phyloP scores from a whole-genome alignment of 2,113 vertebrate genomes.

The Albula glossodonta region DNA sequence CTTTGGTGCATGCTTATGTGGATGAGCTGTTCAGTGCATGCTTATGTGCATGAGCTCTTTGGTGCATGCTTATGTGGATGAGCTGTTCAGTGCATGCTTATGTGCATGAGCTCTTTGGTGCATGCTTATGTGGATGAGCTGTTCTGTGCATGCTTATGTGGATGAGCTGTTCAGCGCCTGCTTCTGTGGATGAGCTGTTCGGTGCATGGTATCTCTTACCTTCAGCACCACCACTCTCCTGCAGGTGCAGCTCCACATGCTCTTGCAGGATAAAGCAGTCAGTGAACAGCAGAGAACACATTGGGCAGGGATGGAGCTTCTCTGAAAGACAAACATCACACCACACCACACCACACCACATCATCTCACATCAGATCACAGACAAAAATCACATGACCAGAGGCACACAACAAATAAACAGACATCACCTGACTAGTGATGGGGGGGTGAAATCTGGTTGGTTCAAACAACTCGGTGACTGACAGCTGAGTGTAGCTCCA shows the following conservation, averaged over 20 bases:
- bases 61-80: background rate
- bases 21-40: no score
- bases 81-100: background rate
- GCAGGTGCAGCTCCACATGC: conserved; percentile 70
- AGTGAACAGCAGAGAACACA: conserved; percentile 78
- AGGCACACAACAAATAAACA: background rate
- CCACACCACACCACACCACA: background rate
- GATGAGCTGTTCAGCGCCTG: background rate
- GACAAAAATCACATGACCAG: background rate
- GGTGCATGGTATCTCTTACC: conserved; percentile 38
- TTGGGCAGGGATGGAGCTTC: conserved; percentile 76
- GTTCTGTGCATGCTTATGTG: background rate
- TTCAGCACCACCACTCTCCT: conserved; percentile 39
- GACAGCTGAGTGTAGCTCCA: no score
- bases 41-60: background rate
- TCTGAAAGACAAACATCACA: conserved; percentile 52
- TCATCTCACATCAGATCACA: background rate
- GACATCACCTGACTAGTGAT: background rate
- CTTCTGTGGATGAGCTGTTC: background rate
- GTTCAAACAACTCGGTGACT: no score
- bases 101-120: background rate
- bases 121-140: background rate
- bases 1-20: no score
- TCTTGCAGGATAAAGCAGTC: conserved; percentile 60
- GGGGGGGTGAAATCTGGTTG: no score